A percentile compares a stretch with the other conserved stretches of the same genome.
Conservation (phyloP, 2,113 vertebrate species). For the Lipophrys pholis region DNA sequence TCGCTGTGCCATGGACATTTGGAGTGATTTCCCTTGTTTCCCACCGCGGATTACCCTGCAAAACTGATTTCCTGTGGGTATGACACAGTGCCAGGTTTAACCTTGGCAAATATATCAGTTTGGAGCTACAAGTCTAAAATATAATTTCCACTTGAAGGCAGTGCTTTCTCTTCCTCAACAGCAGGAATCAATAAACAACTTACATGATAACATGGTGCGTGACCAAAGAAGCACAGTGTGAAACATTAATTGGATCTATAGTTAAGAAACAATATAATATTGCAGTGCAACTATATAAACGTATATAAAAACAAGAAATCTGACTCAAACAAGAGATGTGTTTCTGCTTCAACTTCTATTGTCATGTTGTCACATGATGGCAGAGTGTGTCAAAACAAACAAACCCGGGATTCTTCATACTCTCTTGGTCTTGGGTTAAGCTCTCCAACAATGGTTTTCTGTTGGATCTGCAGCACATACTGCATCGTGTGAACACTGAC, state of each 20-base stretch:
- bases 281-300: slow-evolving; percentile 1
- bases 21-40: slow-evolving; percentile 33
- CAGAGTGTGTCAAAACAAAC: not conserved
- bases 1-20: slow-evolving; percentile 28
- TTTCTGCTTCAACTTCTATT: not conserved
- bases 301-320: not conserved
- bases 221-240: slow-evolving; percentile 24
- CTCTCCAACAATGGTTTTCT: slow-evolving; percentile 15
- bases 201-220: slow-evolving; percentile 31
- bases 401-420: not conserved
- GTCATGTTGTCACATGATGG: slow-evolving; percentile 1
- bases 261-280: slow-evolving; percentile 10
- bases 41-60: slow-evolving; percentile 25
- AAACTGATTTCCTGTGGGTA: slow-evolving; percentile 33
- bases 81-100: slow-evolving; percentile 31
- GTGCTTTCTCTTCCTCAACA: slow-evolving; percentile 34
- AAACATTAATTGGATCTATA: slow-evolving; percentile 36
- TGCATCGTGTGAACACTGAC: slow-evolving; percentile 18
- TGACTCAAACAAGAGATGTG: not conserved
- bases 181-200: slow-evolving; percentile 61
- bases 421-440: slow-evolving; percentile 4
- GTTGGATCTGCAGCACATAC: slow-evolving; percentile 7
- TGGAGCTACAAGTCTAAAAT: slow-evolving; percentile 31
- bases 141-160: slow-evolving; percentile 39
- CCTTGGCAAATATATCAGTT: slow-evolving; percentile 52